Evolutionary conservation across 2,797 vertebrate species (phyloP).

Genomic region (Alca torda): DNA sequence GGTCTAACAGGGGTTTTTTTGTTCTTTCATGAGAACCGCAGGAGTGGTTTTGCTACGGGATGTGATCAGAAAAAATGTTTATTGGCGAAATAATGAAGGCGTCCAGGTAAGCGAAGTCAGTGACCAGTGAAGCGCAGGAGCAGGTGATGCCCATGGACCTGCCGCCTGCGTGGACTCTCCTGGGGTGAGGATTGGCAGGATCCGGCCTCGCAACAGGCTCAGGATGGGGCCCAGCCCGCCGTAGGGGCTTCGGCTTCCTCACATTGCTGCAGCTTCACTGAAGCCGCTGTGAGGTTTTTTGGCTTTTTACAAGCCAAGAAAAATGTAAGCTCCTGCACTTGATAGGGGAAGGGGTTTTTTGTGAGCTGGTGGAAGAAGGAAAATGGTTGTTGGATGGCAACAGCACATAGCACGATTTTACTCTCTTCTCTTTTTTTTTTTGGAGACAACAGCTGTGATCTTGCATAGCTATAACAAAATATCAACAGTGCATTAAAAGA

Average conservation of each 20-base stretch:
- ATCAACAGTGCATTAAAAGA: slow-evolving; percentile 21
- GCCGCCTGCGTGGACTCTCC: background rate
- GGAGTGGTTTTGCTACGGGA: background rate
- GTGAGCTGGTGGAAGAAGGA: slow-evolving; percentile 11
- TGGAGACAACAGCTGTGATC: slow-evolving; percentile 41
- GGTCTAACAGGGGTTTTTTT: background rate
- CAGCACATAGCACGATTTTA: slow-evolving; percentile 3
- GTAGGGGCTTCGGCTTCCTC: background rate
- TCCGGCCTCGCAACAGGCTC: background rate
- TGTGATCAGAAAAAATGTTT: background rate
- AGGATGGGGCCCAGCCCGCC: background rate
- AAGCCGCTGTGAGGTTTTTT: background rate
- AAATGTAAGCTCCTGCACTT: slow-evolving; percentile 2
- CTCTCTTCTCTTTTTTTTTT: background rate
- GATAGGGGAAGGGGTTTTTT: background rate
- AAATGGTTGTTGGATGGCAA: slow-evolving; percentile 45
- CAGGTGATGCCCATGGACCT: background rate
- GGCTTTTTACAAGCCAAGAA: slow-evolving; percentile 14
- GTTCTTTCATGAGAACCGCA: background rate
- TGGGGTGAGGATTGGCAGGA: background rate
- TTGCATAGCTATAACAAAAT: slow-evolving; percentile 47
- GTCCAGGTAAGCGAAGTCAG: background rate
- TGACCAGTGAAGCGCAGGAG: background rate
- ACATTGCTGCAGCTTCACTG: background rate
- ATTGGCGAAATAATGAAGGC: fast-evolving